These are phyloP conservation scores for Bradypodion ventrale DNA, from an alignment of 2,797 vertebrate genomes.

Conservation along the genomic window DNA sequence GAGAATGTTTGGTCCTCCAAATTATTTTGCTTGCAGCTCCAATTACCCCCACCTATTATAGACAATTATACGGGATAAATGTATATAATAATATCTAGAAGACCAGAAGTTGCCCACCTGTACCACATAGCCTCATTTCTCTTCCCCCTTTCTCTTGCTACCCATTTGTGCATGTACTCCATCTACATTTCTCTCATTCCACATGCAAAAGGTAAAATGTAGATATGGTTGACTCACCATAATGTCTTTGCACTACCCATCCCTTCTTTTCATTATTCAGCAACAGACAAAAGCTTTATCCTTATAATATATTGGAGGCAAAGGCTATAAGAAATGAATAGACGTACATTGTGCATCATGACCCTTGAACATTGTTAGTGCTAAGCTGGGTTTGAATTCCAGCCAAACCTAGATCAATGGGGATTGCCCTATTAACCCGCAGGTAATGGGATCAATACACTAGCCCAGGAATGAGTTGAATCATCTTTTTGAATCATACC, in stretches of 20 bases:
- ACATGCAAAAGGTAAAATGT: not conserved
- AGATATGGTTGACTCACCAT: not conserved
- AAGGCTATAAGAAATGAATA: not conserved
- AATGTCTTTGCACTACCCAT: not conserved
- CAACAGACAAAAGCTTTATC: not conserved
- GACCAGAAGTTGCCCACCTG: not conserved
- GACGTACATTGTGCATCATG: not conserved
- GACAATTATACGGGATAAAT: not conserved
- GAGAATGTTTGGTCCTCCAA: not conserved
- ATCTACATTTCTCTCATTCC: not conserved
- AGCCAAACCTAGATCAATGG: not conserved
- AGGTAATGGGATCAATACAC: not conserved
- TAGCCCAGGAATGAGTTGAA: not conserved
- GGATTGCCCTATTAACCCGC: slow-evolving; percentile 10
- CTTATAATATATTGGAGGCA: not conserved
- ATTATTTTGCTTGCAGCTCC: not conserved
- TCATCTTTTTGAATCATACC: not conserved
- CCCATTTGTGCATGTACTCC: not conserved
- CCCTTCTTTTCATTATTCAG: not conserved
- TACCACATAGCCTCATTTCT: not conserved
- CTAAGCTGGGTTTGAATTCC: slow-evolving; percentile 8
- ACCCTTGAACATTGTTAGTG: slow-evolving; percentile 25
- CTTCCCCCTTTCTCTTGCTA: not conserved
- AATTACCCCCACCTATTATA: not conserved
- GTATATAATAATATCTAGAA: not conserved